A percentile compares a stretch with the other conserved stretches of the same genome.
Conservation (phyloP, 2,113 vertebrate genomes). For the Pelecanoides urinatrix region DNA sequence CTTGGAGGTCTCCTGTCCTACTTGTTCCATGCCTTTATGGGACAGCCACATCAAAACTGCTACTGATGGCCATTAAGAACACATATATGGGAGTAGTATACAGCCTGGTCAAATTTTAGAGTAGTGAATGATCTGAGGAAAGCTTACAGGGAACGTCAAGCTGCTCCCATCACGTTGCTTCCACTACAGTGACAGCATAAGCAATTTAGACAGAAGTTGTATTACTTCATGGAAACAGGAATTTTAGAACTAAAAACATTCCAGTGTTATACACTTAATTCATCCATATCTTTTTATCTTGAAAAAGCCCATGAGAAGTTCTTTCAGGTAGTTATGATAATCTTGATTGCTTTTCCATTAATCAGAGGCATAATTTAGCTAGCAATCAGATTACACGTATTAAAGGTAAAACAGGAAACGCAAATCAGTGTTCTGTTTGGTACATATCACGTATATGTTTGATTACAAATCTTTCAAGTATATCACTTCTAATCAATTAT, state of each 20-base stretch:
- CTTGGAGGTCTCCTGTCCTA: not conserved
- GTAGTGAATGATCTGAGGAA: not conserved
- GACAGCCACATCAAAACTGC: not conserved
- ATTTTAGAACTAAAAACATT: not conserved
- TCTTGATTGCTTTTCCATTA: constrained; percentile 34
- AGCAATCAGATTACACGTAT: constrained; percentile 4
- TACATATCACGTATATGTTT: not conserved
- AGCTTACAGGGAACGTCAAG: not conserved
- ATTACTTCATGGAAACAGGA: not conserved
- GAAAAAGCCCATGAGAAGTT: not conserved
- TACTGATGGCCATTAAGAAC: not conserved
- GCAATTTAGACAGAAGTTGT: not conserved
- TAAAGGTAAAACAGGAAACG: constrained; percentile 17
- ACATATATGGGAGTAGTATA: accelerated
- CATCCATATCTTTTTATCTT: not conserved
- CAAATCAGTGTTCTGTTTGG: constrained; percentile 12
- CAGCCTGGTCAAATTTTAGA: not conserved
- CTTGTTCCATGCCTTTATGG: not conserved
- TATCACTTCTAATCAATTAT: not conserved
- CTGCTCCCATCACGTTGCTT: not conserved
- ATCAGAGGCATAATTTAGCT: constrained; percentile 24
- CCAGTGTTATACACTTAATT: not conserved
- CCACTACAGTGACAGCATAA: not conserved
- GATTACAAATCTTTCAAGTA: constrained; percentile 18
- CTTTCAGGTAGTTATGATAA: not conserved